A percentile compares a stretch with the other conserved stretches of the same genome.
phyloP scores from a whole-genome alignment of 2,888 invertebrate species.

The Saturnia japonica region DNA sequence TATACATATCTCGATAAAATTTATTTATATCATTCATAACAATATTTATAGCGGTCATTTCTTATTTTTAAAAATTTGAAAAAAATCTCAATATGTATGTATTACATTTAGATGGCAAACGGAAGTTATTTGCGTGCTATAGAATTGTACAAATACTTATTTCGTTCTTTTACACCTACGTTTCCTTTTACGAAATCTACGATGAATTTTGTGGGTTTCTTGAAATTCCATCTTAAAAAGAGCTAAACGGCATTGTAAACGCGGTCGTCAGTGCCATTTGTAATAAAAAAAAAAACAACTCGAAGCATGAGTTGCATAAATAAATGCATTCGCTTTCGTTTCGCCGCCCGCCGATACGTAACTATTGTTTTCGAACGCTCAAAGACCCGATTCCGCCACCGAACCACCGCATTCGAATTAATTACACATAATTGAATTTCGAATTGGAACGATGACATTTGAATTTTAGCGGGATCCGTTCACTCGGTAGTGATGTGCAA shows the following conservation, averaged over 20 bases:
- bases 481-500: conserved; percentile 75
- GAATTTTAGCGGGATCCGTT: conserved; percentile 77
- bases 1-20: no score
- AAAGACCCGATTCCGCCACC: conserved; percentile 72
- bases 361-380: conserved; percentile 76
- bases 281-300: conserved; percentile 43
- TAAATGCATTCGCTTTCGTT: conserved; percentile 66
- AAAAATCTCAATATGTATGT: no score
- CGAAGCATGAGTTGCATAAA: conserved; percentile 61
- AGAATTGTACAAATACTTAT: neutral
- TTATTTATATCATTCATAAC: no score
- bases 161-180: neutral
- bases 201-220: neutral
- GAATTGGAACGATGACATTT: conserved; percentile 86
- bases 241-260: conserved; percentile 27
- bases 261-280: conserved; percentile 44
- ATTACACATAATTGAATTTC: conserved; percentile 85
- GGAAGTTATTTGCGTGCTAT: neutral
- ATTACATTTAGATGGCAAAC: neutral
- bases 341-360: conserved; percentile 57
- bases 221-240: neutral
- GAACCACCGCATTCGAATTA: conserved; percentile 70
- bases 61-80: no score
- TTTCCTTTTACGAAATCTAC: neutral
- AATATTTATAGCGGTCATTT: no score